These are phyloP conservation scores for Acheta domesticus DNA, from an alignment of 2,888 invertebrate genomes.

Conservation along the genomic window DNA sequence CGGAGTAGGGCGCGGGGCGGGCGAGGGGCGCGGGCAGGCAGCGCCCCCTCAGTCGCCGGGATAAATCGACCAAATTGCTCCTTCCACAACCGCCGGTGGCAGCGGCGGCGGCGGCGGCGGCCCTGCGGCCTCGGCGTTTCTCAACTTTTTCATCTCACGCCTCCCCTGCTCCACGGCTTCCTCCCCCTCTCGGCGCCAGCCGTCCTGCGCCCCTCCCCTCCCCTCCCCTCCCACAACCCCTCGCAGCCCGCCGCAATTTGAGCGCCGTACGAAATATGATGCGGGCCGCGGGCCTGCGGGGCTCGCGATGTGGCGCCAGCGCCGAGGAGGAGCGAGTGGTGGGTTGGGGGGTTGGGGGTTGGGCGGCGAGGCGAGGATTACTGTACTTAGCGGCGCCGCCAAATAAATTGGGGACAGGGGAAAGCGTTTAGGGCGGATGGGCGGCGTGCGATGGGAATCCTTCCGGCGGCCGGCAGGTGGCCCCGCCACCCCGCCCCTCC, in stretches of 20 bases:
- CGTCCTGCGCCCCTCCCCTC: not conserved
- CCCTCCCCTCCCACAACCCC: not conserved
- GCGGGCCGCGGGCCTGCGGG: not conserved
- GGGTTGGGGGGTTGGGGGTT: not conserved
- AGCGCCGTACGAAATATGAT: conserved; percentile 2
- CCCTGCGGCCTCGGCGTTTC: not conserved
- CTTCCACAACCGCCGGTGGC: not conserved
- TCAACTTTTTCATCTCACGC: not conserved
- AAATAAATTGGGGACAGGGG: not conserved
- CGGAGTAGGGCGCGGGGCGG: not conserved
- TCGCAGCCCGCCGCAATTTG: not conserved
- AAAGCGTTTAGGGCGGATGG: not conserved
- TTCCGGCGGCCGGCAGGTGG: not conserved
- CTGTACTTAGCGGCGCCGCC: not conserved
- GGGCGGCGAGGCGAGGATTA: not conserved
- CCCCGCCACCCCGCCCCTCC: not conserved
- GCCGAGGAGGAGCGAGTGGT: not conserved
- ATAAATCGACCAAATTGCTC: conserved; percentile 5
- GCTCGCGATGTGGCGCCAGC: not conserved
- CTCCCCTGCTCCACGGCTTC: not conserved
- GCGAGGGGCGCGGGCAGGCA: not conserved
- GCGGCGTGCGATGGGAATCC: not conserved
- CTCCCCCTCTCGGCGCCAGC: not conserved
- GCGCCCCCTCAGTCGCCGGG: not conserved
- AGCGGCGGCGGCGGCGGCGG: not conserved